Evolutionary conservation across 2,113 vertebrate species (phyloP).

Genomic region (Naja naja): DNA sequence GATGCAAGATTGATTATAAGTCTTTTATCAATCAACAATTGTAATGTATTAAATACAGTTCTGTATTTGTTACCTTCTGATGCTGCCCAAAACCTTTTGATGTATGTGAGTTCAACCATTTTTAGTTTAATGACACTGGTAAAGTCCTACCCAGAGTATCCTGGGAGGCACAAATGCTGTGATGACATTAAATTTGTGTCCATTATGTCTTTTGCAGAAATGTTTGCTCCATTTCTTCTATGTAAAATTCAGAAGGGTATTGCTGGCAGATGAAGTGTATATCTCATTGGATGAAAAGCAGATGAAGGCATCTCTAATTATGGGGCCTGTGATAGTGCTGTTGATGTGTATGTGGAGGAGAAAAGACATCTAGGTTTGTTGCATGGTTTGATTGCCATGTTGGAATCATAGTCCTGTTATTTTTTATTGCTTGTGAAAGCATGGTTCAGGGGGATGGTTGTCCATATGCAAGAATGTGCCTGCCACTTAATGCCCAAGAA

Average conservation of each 20-base stretch:
- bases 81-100: not conserved
- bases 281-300: not conserved
- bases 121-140: not conserved
- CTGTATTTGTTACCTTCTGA: not conserved
- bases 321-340: not conserved
- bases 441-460: not conserved
- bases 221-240: not conserved
- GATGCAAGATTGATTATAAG: not conserved
- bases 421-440: not conserved
- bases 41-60: not conserved
- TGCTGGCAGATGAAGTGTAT: not conserved
- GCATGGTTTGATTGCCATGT: not conserved
- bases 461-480: not conserved
- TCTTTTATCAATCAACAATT: not conserved
- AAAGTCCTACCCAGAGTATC: not conserved
- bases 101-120: not conserved
- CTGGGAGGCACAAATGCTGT: not conserved
- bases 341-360: not conserved
- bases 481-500: not conserved
- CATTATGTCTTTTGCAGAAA: not conserved
- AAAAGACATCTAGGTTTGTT: not conserved
- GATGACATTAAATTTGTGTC: not conserved
- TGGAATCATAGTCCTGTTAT: not conserved
- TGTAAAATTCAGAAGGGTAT: not conserved
- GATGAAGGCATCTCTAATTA: not conserved